Percentiles rank a stretch among this genome's conserved stretches.
These are phyloP conservation scores for Orthochromis malagaraziensis DNA, from an alignment of 2,113 vertebrate genomes.

Conservation along the genomic window DNA sequence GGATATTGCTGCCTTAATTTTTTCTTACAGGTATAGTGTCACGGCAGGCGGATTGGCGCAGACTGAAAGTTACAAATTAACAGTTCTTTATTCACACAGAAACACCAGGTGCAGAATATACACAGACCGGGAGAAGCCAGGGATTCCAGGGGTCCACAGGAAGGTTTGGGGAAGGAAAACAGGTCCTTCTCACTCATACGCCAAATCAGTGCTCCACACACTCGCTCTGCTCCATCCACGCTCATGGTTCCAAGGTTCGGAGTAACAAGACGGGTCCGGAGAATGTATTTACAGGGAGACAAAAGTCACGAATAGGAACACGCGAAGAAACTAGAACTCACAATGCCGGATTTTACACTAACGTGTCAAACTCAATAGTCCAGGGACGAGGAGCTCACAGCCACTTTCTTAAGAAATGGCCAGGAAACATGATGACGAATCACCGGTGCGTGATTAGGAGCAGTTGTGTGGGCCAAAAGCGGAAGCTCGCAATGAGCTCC, in stretches of 20 bases:
- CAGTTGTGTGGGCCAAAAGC: neutral
- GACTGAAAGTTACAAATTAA: neutral
- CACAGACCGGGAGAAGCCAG: neutral
- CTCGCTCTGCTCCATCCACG: neutral
- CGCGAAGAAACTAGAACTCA: accelerated
- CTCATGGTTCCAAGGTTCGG: accelerated
- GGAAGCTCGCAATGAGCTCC: neutral
- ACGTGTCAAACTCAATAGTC: neutral
- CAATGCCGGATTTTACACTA: neutral
- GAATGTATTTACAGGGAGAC: neutral
- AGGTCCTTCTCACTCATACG: neutral
- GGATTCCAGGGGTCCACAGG: neutral
- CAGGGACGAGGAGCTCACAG: neutral
- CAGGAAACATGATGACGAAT: neutral
- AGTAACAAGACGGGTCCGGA: accelerated
- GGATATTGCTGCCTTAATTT: neutral
- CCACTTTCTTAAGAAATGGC: neutral
- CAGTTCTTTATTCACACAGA: neutral
- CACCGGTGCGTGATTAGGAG: neutral
- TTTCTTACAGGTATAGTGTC: neutral
- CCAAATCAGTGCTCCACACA: neutral
- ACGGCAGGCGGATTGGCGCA: neutral
- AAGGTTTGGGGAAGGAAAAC: neutral
- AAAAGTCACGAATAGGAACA: neutral
- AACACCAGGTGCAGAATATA: neutral